These are phyloP conservation scores for Phalacrocorax aristotelis DNA, from an alignment of 2,113 vertebrate species.

Conservation along the genomic window DNA sequence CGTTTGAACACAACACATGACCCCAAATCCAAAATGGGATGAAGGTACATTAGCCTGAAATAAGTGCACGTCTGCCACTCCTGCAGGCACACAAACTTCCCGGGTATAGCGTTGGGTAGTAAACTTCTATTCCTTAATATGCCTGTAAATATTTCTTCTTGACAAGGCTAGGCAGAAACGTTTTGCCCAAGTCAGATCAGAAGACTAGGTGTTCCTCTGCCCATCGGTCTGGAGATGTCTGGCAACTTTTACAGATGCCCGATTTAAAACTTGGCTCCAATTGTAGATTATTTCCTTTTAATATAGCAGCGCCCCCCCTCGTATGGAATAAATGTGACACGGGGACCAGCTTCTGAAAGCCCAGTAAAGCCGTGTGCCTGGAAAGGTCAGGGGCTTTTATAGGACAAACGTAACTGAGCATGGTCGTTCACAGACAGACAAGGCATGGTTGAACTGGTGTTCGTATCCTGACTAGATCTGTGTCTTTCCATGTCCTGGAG, in stretches of 20 bases:
- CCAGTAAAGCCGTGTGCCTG: background rate
- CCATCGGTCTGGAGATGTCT: background rate
- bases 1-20: accelerated
- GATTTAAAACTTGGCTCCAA: background rate
- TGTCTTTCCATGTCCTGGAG: background rate
- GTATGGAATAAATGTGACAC: background rate
- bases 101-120: accelerated
- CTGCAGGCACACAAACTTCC: background rate
- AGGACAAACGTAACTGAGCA: background rate
- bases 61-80: background rate
- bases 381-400: background rate
- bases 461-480: background rate
- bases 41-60: background rate
- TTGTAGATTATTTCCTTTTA: background rate
- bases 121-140: background rate
- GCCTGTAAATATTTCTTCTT: background rate
- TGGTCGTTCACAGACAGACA: accelerated
- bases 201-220: background rate
- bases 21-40: background rate
- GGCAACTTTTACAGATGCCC: background rate
- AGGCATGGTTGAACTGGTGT: background rate
- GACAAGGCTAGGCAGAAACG: background rate
- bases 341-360: background rate
- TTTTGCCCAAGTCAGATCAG: background rate
- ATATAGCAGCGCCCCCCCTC: background rate